Base-by-base conservation (phyloP, 2,797 vertebrate genomes). In the Coccyzus lansbergi region DNA sequence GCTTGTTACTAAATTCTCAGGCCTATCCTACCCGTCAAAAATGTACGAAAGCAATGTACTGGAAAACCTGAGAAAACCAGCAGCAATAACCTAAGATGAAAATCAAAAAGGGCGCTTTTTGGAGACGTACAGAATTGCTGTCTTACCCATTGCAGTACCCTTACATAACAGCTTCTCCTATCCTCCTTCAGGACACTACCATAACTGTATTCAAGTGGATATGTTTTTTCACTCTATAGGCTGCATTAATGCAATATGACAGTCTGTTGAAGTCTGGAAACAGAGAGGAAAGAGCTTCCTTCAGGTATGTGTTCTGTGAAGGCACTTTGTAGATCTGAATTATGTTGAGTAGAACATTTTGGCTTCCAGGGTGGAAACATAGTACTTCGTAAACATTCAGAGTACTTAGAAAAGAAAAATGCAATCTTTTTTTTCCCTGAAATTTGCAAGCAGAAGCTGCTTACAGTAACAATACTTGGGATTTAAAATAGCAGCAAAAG, bases 1-100 rank as follows among this genome's bases (percentile, higher is more conserved):
- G 14, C 5, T 1, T 29, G 4, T 67, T 77, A 40, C 6, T 25
- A 48, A 83, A 75, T 52, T 86, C 40, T 67, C 7, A 67, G 26
- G 34, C 11, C 7, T 10, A 17, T 2, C 12, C 10, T 2, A 7
- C 6, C 11, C 22, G 3, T 10, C 10, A 3, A 7, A 44, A 65
- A 38, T 28, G 14, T 24, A 34, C 42, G 46, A 48, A 56, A 18
- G 3, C 15, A 64, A 8, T 24, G 2, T n/a, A 26, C 22, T 56
- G 51, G 56, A 60, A 92, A 77, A 48, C 40, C 49, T 36, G 53
- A 7, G 28, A 76, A 70, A 67, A 67, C 3, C 7, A 86, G 19
- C 6, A 15, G 36, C 12, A 9, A 52, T 48, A 51, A 71, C 12
- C 18, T 10, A 24, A n/a, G 18, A 3, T 69, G 48, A 69, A 78